Percentiles rank a stretch among this genome's conserved stretches.
Conservation (phyloP, 2,113 vertebrate species). For the Protomyctophum bolini region DNA sequence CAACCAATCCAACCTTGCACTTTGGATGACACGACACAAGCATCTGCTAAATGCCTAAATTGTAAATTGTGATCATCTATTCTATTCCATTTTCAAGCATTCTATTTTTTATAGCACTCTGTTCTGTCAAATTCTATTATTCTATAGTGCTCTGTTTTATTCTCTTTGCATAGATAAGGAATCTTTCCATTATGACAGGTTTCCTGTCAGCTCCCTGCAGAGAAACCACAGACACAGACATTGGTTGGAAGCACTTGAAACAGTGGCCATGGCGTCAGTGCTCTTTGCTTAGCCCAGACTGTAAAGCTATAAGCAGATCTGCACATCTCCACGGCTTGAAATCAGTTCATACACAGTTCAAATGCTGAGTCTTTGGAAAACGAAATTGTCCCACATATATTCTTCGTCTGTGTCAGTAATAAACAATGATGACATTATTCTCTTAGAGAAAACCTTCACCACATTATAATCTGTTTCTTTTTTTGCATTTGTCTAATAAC, state of each 20-base stretch:
- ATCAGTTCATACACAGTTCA: constrained; percentile 47
- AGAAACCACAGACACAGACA: constrained; percentile 31
- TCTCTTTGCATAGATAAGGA: background rate
- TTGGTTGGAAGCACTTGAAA: constrained; percentile 63
- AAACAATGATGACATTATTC: constrained; percentile 57
- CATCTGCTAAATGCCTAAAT: too few relatives aligned
- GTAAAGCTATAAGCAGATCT: constrained; percentile 50
- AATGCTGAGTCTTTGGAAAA: constrained; percentile 50
- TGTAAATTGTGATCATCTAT: constrained; percentile 37
- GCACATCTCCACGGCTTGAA: constrained; percentile 48
- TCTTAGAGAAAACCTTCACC: constrained; percentile 38
- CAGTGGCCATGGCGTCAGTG: constrained; percentile 37
- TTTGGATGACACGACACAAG: too few relatives aligned
- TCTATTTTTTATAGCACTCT: background rate
- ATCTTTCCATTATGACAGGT: constrained; percentile 21
- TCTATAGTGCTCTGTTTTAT: background rate
- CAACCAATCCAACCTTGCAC: too few relatives aligned
- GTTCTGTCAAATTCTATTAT: background rate
- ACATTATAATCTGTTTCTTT: constrained; percentile 53
- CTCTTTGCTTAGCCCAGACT: constrained; percentile 8
- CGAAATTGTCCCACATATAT: background rate
- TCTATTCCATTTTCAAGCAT: background rate
- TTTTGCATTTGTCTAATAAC: constrained; percentile 52
- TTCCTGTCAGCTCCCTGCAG: constrained; percentile 47
- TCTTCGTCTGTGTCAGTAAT: constrained; percentile 20